These are phyloP conservation scores for Dipodomys stephensi DNA, from an alignment of 2,113 vertebrate genomes.

Conservation along the genomic window DNA sequence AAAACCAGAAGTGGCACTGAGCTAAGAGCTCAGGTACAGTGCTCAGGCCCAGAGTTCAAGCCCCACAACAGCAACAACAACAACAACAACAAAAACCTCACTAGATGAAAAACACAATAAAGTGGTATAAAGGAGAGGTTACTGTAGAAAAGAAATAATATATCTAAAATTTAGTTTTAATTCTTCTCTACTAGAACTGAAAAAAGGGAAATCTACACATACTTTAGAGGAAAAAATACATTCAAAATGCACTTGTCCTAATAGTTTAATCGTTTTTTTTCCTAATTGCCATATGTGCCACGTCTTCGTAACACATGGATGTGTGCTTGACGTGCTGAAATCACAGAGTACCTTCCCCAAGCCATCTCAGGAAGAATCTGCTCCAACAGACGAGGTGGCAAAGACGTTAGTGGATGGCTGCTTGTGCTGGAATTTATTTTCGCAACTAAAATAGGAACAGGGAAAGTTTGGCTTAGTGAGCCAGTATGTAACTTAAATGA, in stretches of 20 bases:
- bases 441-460: conserved; percentile 51
- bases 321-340: conserved; percentile 49
- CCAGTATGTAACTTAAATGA: not conserved
- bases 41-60: no score
- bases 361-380: conserved; percentile 44
- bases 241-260: conserved; percentile 27
- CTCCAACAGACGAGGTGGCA: conserved; percentile 51
- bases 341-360: conserved; percentile 40
- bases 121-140: not conserved
- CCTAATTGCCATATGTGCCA: conserved; percentile 4
- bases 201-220: not conserved
- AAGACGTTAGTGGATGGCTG: not conserved
- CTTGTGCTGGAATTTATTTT: conserved; percentile 33
- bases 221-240: not conserved
- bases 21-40: no score
- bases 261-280: conserved; percentile 38
- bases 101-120: not conserved
- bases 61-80: no score
- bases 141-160: not conserved
- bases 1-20: no score
- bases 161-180: not conserved
- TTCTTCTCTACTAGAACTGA: not conserved
- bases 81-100: not conserved
- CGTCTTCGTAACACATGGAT: conserved; percentile 41
- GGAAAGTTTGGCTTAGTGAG: conserved; percentile 25